Base-by-base conservation (phyloP, 1,140 invertebrate species). In the Temnothorax nylanderi region DNA sequence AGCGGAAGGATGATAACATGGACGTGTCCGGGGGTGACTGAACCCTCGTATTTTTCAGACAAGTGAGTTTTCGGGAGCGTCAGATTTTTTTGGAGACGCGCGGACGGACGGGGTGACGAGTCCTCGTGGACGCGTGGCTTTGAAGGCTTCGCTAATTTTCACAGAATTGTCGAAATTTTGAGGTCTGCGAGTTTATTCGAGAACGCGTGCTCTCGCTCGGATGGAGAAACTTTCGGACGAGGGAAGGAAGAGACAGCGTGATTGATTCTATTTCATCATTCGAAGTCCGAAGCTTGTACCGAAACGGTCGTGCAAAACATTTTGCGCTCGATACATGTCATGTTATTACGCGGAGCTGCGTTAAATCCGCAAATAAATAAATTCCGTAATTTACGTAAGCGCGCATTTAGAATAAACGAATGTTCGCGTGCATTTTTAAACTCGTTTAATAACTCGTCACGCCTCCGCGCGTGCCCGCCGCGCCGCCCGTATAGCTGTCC, bases 1-100 rank as follows among this genome's bases (percentile, higher is more conserved):
- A 80, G 69, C 88, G 72, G 75, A 80, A 78, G 82, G 75, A 89
- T 88, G 87, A 89, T 89, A 89, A 89, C 81, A 72, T 69, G 67
- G 69, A 84, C 69, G 82, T 60, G 81, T 88, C 62, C 82, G 58
- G 69, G 51, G 87, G 88, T 89, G 67, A 89, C n/a, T 88, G 88
- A 89, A 89, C 88, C 69, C 74, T 41, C 65, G 56, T 78, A 80
- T 86, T 89, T 88, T 88, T 69, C 41, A 58, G 80, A 54, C 34
- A 81, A 44, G 56, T 72, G 64, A 88, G 13, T 78, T 87, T 86
- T 87, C 64, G 58, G 47, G 13, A 7, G n/a, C 16, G 41, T 34
- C 49, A 21, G 4, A 78, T 37, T 80, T 77, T 80, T 69, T 16
- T 41, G 26, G 34, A n/a, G 37, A 56, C 10, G 5, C 34, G 34